Base-by-base conservation (phyloP, 2,113 vertebrate species). In the Taxidea taxus region DNA sequence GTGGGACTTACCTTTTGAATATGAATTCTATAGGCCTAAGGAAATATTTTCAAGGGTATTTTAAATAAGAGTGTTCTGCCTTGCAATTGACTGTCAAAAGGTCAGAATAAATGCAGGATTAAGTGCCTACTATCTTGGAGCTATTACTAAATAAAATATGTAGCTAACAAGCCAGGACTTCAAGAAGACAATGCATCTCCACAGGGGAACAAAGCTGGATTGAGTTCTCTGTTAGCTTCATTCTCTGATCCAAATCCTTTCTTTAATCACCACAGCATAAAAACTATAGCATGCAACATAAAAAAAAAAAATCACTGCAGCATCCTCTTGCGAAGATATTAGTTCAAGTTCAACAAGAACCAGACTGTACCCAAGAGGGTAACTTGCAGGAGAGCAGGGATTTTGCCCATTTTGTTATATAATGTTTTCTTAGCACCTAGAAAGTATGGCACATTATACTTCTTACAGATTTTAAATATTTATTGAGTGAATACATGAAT, bases 81-180 rank as follows among this genome's bases (percentile, higher is more conserved):
- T 95, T 85, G 39, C 51, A 60, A 54, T 4, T 64, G 70, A 91
- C 20, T 87, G 29, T 62, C 18, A 51, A 66, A 84, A 58, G 7
- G 7, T 87, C 85, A 83, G 31, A 90, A 62, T 80, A 80, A 90
- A 84, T 87, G 29, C 8, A 87, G n/a, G 31, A 56, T 84, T 51
- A 81, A 64, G 7, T 60, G 29, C 13, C 37, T 89, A 64, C 1
- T 68, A 21, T 87, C 54, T 25, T 64, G 54, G 29, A 95, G 8
- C 64, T 91, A 47, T 85, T 66, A 81, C 95, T 90, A 90, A 58
- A 86, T 64, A 54, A 96, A 95, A 74, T 64, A 83, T 5, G 12
- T 60, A 87, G 49, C 31, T 49, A 39, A 68, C 16, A 95, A 44
- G 58, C 47, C 47, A 80, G 68, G 29, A 93, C 58, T 89, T 74